Base-by-base conservation (phyloP, 2,797 vertebrate genomes). In the Tragelaphus oryx region DNA sequence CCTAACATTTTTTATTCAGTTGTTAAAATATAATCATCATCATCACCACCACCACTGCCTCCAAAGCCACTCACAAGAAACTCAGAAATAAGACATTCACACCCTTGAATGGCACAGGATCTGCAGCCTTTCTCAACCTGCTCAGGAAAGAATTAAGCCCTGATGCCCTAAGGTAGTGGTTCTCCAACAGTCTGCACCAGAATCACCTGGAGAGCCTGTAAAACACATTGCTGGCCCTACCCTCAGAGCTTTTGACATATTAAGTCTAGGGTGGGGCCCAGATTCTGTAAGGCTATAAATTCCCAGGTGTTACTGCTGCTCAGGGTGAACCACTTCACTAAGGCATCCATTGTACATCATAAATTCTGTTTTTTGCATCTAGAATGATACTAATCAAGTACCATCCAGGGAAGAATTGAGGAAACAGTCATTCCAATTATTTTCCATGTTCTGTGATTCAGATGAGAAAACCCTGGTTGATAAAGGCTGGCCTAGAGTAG, bases 51-150 rank as follows among this genome's bases (percentile, higher is more conserved):
- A 71, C 68, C 12, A 6, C 78, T 30, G 8, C 57, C 82, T 95
- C 86, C 94, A 89, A 95, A 96, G 75, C 17, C 33, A 93, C 87
- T 86, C 71, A 80, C 1, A 24, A 89, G 26, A 96, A 33, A 87
- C 80, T 89, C 37, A 89, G 59, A 89, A 86, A 65, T 30, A 78
- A 93, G 86, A 93, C 44, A 90, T n/a, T 84, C 62, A 89, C 30
- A 82, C 7, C 44, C 71, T 20, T 78, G 50, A 91, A 78, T 84
- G 89, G 54, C 94, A 86, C 59, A 92, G 65, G 54, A 94, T 57
- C 85, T 81, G 55, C 30, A 83, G 92, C 76, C 85, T 94, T 93
- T 96, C 94, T 96, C 92, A 92, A 92, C 79, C 86, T 90, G 75
- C 65, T 54, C 28, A 2, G 85, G 50, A 46, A 33, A 89, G 83